Base-by-base conservation (phyloP, 2,888 invertebrate genomes). In the Habroteleia sp. region DNA sequence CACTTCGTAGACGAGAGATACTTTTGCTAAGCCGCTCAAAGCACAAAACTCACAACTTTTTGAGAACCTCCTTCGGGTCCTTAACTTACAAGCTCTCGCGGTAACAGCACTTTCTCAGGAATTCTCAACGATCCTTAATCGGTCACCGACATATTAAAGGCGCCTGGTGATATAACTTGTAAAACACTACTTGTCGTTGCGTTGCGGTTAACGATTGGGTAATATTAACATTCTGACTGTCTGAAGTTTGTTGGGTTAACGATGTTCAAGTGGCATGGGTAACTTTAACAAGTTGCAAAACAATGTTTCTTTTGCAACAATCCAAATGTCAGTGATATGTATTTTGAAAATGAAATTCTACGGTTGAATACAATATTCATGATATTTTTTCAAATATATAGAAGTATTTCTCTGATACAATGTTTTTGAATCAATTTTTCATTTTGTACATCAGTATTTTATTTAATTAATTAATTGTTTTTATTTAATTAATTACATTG, bases 61-160 rank as follows among this genome's bases (percentile, higher is more conserved):
- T 56, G 62, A 74, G 74, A 74, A 63, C 62, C 74, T 41, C 37
- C 48, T 46, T 13, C 14, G 29, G 13, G 46, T 54, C 54, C 62
- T 56, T 27, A 50, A 56, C 48, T 48, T 31, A 25, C 52, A 39
- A 66, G n/a, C 33, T 29, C 39, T 35, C 33, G 48, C 48, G 41
- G 50, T 29, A 69, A 63, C 20, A 50, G 58, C 58, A 63, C 58
- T 74, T 65, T 74, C 74, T 65, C 39, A 39, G 52, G 41, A 63
- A 58, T 46, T 65, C 37, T 69, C 63, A 8, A 63, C 27, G 63
- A 58, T 68, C 35, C 63, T 74, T 58, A 58, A 69, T 74, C 63
- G 69, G 74, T 58, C 69, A 52, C 58, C 39, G 69, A 50, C 69
- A 5, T 46, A 37, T 52, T 35, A 25, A 54, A 60, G 27, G 42